Percentiles rank a stretch among this genome's conserved stretches.
phyloP scores from a whole-genome alignment of 2,113 vertebrate genomes.

The Silurus meridionalis region DNA sequence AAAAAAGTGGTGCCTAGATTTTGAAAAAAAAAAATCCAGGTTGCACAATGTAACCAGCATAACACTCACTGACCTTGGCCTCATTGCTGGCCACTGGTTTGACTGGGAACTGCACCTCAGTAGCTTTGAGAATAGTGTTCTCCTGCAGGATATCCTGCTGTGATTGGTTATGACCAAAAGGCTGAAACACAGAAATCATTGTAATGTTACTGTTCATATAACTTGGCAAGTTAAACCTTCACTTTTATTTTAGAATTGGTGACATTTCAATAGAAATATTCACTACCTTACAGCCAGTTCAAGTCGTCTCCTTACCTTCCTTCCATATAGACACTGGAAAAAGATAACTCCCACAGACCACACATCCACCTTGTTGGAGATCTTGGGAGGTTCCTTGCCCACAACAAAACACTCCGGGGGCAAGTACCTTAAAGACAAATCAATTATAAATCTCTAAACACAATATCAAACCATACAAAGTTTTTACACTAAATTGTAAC shows the following conservation, averaged over 20 bases:
- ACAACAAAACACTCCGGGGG: slow-evolving; percentile 99
- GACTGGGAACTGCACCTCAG: slow-evolving; percentile 96
- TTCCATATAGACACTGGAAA: slow-evolving; percentile 98
- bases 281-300: background rate
- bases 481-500: background rate
- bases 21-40: background rate
- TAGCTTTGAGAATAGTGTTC: slow-evolving; percentile 99
- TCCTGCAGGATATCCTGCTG: slow-evolving; percentile 99
- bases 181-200: slow-evolving; percentile 70
- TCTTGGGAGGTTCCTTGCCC: slow-evolving; percentile 98
- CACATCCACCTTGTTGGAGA: slow-evolving; percentile 99
- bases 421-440: slow-evolving; percentile 81
- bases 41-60: background rate
- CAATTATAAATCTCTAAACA: background rate
- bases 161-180: slow-evolving; percentile 99
- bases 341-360: slow-evolving; percentile 99
- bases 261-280: background rate
- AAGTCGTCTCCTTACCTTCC: slow-evolving; percentile 80
- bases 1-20: background rate
- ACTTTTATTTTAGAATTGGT: background rate
- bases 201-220: background rate
- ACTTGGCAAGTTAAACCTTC: background rate
- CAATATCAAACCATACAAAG: background rate
- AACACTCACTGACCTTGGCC: slow-evolving; percentile 84
- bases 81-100: slow-evolving; percentile 98